Evolutionary conservation across 1,140 invertebrate species (phyloP).

Genomic region (Cotesia chilonis): DNA sequence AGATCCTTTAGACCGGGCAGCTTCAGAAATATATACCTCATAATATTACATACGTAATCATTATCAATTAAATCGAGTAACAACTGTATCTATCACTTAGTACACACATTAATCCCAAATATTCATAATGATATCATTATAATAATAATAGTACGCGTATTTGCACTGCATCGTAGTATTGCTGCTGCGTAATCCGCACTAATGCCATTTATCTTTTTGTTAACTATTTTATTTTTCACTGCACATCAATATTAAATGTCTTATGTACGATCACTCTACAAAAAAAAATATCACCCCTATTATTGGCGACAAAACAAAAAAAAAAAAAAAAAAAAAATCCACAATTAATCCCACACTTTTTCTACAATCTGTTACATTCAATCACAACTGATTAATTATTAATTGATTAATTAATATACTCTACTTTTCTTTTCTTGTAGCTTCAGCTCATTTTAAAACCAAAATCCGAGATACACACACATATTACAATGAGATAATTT

Average conservation of each 20-base stretch:
- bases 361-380: no score
- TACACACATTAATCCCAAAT: conserved; percentile 6
- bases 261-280: no score
- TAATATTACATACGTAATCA: conserved; percentile 24
- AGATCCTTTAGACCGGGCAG: conserved; percentile 52
- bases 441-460: neutral
- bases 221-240: neutral
- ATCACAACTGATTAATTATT: no score
- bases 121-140: neutral
- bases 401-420: no score
- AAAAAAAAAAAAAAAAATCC: no score
- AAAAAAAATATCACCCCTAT: no score
- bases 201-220: conserved; percentile 26
- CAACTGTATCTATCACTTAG: conserved; percentile 3
- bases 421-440: no score
- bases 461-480: conserved; percentile 12
- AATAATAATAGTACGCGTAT: conserved; percentile 29
- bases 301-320: no score
- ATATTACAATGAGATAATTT: neutral
- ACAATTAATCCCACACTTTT: no score
- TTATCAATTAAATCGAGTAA: conserved; percentile 3
- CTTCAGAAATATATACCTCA: neutral
- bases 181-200: conserved; percentile 44
- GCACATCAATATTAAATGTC: no score
- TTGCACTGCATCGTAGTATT: conserved; percentile 52